Conservation (phyloP, 2,888 invertebrate genomes). For the Xanthia togata region DNA sequence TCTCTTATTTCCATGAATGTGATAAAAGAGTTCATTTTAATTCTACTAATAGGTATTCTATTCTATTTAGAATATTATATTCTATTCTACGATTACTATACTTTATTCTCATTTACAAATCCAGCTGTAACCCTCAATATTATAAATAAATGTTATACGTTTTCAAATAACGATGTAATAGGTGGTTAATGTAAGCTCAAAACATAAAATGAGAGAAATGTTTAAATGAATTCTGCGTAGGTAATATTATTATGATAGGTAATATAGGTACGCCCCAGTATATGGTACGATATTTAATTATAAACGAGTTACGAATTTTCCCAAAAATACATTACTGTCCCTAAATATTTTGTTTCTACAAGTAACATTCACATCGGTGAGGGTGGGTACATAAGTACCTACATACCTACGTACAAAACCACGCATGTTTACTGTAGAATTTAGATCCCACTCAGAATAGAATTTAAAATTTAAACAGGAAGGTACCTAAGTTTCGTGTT, state of each 20-base stretch:
- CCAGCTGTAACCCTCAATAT: neutral
- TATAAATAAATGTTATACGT: conserved; percentile 19
- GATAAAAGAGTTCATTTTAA: conserved; percentile 44
- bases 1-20: conserved; percentile 28
- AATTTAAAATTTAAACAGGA: conserved; percentile 72
- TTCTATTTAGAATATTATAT: too few relatives aligned
- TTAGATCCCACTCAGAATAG: conserved; percentile 69
- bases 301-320: conserved; percentile 10
- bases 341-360: conserved; percentile 41
- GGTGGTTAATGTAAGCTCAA: neutral
- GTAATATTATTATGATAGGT: conserved; percentile 32
- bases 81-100: conserved; percentile 9
- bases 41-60: neutral
- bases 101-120: conserved; percentile 8
- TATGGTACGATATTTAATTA: conserved; percentile 37
- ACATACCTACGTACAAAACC: conserved; percentile 53
- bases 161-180: conserved; percentile 39
- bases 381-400: conserved; percentile 18
- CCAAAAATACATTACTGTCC: conserved; percentile 45
- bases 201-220: conserved; percentile 6
- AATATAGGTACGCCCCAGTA: conserved; percentile 5
- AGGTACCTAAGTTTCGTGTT: conserved; percentile 65
- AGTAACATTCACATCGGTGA: conserved; percentile 47
- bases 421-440: conserved; percentile 61
- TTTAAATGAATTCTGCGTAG: conserved; percentile 26